Evolutionary conservation across 2,113 vertebrate species (phyloP).

Genomic region (Mustelus asterias): DNA sequence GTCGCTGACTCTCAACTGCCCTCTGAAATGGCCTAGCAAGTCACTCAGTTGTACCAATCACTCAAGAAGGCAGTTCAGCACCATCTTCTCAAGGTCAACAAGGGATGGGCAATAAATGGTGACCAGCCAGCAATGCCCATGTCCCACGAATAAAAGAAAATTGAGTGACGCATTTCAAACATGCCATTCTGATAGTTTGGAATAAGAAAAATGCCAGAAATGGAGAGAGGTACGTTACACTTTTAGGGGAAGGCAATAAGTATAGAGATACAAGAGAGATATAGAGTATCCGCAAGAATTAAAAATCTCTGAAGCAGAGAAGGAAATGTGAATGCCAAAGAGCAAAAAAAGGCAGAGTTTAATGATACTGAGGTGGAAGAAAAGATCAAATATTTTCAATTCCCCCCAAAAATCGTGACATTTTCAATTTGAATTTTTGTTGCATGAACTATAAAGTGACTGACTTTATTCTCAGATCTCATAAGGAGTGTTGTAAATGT

Average conservation of each 20-base stretch:
- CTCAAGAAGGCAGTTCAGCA: no score
- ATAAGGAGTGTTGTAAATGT: background rate
- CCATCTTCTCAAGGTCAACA: no score
- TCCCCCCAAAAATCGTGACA: background rate
- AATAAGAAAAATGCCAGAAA: background rate
- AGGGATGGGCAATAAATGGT: no score
- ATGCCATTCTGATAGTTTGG: background rate
- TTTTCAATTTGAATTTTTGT: background rate
- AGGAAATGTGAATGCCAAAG: background rate
- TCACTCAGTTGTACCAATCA: no score
- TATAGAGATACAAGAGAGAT: background rate
- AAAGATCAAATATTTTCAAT: constrained; percentile 4
- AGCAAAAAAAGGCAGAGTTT: background rate
- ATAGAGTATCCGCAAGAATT: background rate
- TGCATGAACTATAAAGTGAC: background rate
- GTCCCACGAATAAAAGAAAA: no score
- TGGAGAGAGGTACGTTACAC: background rate
- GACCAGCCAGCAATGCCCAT: no score
- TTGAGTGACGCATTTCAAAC: background rate
- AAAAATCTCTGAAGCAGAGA: background rate
- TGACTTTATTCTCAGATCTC: background rate
- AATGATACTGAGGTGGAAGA: background rate
- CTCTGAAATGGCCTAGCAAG: no score
- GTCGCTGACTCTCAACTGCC: no score
- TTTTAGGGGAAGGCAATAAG: background rate